Base-by-base conservation (phyloP, 2,888 invertebrate genomes). In the Calliopum simillimum region DNA sequence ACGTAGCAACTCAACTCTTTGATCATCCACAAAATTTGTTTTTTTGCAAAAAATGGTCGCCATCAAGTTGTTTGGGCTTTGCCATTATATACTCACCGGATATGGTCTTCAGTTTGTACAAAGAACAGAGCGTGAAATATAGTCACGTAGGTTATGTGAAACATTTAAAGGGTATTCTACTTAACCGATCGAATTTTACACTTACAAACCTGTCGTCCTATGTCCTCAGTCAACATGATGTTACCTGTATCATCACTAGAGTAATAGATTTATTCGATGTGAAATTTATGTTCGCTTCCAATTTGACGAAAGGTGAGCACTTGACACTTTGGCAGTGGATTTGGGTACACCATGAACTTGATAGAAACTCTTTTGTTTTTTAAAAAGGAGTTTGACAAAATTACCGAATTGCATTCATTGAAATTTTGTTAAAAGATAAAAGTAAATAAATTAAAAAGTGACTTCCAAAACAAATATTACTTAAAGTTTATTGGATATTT, bases 141-240 rank as follows among this genome's bases (percentile, higher is more conserved):
- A 94, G 94, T 86, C 94, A 94, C 94, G 92, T 94, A 63, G 94
- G 94, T 81, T 94, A 94, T 83, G 93, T 93, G n/a, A n/a, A n/a
- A 44, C 93, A 92, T 78, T 88, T 94, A 47, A 94, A 94, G 0
- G 94, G 94, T 25, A 87, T 89, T 0, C 80, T 91, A 68, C 88
- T 89, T 12, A 85, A 87, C 76, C 85, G 86, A 74, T 85, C 86
- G 49, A 89, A 89, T 78, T 82, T 88, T 62, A 87, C 87, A 16
- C 88, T 88, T 76, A 88, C 87, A 41, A 82, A 77, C 59, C 76
- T 82, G 63, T 47, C 73, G 53, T 75, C 78, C 14, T 81, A 78
- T 74, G 75, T 83, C 33, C 77, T 85, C 16, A 76, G 76, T 43
- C 70, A 71, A 13, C 19, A 62, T 4, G 74, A 74, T n/a, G 80